Evolutionary conservation across 2,113 vertebrate genomes (phyloP).

Genomic region (Poeciliopsis prolifica): DNA sequence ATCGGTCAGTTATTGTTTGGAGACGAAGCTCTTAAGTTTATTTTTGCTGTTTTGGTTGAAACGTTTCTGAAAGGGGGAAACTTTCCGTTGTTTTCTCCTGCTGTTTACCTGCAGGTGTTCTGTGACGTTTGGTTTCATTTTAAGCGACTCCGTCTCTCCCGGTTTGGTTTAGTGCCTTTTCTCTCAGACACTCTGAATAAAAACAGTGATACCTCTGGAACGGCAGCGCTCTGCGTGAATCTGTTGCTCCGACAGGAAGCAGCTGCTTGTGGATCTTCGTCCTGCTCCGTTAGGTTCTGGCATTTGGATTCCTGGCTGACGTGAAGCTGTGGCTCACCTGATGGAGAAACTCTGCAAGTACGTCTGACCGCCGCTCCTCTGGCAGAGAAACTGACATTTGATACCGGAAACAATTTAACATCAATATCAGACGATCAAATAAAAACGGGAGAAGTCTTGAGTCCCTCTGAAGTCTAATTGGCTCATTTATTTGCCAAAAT

Average conservation of each 20-base stretch:
- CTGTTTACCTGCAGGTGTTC: slow-evolving; percentile 2
- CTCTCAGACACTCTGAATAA: slow-evolving; percentile 81
- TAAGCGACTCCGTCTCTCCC: slow-evolving; percentile 41
- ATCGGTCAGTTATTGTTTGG: neutral
- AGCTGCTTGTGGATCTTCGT: too few relatives aligned
- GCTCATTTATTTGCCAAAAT: too few relatives aligned
- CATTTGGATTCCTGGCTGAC: neutral
- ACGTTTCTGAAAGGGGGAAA: too few relatives aligned
- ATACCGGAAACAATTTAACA: too few relatives aligned
- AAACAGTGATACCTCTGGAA: slow-evolving; percentile 78
- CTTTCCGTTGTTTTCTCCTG: neutral
- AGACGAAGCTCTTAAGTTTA: neutral
- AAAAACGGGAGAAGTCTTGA: too few relatives aligned
- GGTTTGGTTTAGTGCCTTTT: slow-evolving; percentile 86
- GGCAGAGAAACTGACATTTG: too few relatives aligned
- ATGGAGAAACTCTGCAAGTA: too few relatives aligned
- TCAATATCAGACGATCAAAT: too few relatives aligned
- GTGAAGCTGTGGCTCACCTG: too few relatives aligned
- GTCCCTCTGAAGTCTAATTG: too few relatives aligned
- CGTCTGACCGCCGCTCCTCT: too few relatives aligned
- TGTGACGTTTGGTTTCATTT: slow-evolving; percentile 50
- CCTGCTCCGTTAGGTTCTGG: neutral
- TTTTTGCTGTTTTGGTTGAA: neutral
- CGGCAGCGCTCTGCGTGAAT: neutral
- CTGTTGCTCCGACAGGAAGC: slow-evolving; percentile 3